Conservation (phyloP, 2,113 vertebrate species). For the Tragelaphus buxtoni region DNA sequence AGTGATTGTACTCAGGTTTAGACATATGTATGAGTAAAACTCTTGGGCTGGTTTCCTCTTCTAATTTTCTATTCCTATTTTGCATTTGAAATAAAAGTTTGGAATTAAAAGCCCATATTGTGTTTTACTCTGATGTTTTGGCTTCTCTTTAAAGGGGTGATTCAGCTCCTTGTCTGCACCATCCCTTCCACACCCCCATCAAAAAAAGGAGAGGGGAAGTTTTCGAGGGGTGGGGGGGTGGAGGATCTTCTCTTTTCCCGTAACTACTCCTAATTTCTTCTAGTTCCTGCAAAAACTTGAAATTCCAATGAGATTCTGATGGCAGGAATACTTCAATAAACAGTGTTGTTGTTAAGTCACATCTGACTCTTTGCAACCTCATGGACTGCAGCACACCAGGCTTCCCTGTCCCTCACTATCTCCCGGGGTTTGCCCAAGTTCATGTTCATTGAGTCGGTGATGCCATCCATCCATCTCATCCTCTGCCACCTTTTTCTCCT, state of each 20-base stretch:
- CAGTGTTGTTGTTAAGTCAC: background rate
- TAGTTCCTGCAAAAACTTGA: background rate
- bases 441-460: background rate
- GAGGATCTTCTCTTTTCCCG: background rate
- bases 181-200: accelerated
- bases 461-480: background rate
- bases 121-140: background rate
- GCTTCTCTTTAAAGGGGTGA: background rate
- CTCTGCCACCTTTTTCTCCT: background rate
- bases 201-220: background rate
- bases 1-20: conserved; percentile 33
- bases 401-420: background rate
- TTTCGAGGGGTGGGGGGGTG: background rate
- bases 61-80: background rate
- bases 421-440: background rate
- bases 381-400: background rate
- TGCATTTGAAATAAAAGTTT: conserved; percentile 30
- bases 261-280: background rate
- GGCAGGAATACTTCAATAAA: background rate
- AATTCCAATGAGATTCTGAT: background rate
- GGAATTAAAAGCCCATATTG: background rate
- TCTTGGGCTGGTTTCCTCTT: background rate
- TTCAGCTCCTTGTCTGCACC: background rate
- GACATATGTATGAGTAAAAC: background rate
- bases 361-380: background rate